phyloP scores from a whole-genome alignment of 2,113 vertebrate species.

The Podarcis cretensis region DNA sequence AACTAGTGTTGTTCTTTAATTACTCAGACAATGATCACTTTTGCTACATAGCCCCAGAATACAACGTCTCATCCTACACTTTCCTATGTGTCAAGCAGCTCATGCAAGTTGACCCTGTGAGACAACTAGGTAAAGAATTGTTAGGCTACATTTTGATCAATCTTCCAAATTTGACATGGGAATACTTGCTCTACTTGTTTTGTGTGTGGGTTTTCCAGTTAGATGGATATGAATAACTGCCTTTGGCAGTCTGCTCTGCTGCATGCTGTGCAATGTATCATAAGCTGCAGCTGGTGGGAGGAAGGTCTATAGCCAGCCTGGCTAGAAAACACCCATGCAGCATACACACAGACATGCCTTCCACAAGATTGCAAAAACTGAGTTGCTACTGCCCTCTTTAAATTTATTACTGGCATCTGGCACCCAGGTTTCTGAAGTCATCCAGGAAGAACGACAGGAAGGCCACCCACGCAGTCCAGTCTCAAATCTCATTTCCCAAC shows the following conservation, averaged over 20 bases:
- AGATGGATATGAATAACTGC: background rate
- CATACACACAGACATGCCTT: background rate
- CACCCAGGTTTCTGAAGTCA: background rate
- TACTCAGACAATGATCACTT: background rate
- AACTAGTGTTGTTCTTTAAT: background rate
- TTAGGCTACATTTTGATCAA: background rate
- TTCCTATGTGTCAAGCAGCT: background rate
- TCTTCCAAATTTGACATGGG: background rate
- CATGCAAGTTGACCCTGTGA: background rate
- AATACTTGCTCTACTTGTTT: conserved; percentile 14
- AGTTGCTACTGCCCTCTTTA: background rate
- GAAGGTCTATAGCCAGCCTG: background rate
- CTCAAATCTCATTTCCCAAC: background rate
- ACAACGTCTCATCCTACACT: background rate
- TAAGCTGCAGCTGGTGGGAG: background rate
- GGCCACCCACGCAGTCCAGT: background rate
- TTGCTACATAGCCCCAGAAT: background rate
- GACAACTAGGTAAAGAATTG: background rate
- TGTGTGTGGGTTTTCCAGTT: conserved; percentile 34
- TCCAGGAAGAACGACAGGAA: background rate
- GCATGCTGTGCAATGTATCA: background rate
- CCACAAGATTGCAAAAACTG: background rate
- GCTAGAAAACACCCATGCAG: background rate
- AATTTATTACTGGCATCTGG: background rate
- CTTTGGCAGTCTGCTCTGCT: background rate